Base-by-base conservation (phyloP, 2,797 vertebrate species). In the Micromesistius poutassou region DNA sequence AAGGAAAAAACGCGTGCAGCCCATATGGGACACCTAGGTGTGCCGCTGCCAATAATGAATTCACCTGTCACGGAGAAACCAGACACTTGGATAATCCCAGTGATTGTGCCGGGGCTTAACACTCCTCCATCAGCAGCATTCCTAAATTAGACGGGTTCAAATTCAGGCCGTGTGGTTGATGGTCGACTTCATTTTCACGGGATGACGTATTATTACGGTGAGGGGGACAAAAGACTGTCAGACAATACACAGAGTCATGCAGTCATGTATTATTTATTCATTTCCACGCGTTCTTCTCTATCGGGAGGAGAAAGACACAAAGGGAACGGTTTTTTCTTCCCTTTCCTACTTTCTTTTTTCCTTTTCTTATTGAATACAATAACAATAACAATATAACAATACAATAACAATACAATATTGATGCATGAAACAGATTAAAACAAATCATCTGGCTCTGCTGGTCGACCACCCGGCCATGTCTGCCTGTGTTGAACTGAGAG, bases 71-170 rank as follows among this genome's bases (percentile, higher is more conserved):
- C 40, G 31, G n/a, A 14, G 42, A 73, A 62, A 62, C 22, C 1
- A 62, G n/a, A 40, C 70, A 70, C 76, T 66, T 76, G 55, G 80
- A 82, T 81, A 72, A 83, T 79, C 74, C 73, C 77, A 81, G 28
- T 72, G 77, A 81, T 82, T 55, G 66, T 76, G 66, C 74, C 73
- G 79, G 75, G 73, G 76, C 78, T 76, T 74, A 76, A 50, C 55
- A 25, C 55, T 62, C 55, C 50, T 74, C 71, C 68, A 28, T 79
- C 74, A 82, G 50, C 22, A 71, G 72, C 62, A 6, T 78, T 42
- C 77, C 70, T 25, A 79, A 71, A 71, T 84, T 79, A 81, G 66
- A 80, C 28, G 78, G 80, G 76, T 83, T 83, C 79, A 82, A 77
- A 72, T 80, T 72, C 72, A 80, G 80, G 81, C 76, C 81, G 70